These are phyloP conservation scores for Periplaneta americana DNA, from an alignment of 1,140 invertebrate species.

Conservation along the genomic window DNA sequence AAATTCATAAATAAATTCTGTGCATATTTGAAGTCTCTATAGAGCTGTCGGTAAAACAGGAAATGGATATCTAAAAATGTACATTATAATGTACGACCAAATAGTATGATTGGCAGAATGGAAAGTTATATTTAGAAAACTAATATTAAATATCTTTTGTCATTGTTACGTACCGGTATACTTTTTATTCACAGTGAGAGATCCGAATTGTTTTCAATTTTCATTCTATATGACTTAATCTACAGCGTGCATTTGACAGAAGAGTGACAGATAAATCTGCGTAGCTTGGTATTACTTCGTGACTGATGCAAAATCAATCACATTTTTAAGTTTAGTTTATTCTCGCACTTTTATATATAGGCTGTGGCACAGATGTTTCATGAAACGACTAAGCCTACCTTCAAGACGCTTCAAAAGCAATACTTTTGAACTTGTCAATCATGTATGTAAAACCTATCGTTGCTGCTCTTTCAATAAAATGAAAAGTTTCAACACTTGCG, in stretches of 20 bases:
- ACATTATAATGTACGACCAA: too few relatives aligned
- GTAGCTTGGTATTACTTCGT: background rate
- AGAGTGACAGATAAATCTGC: background rate
- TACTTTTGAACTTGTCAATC: background rate
- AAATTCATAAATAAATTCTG: background rate
- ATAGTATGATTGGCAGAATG: too few relatives aligned
- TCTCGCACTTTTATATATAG: background rate
- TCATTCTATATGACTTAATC: background rate
- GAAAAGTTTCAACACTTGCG: background rate
- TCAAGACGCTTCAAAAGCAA: background rate
- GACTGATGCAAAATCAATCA: background rate
- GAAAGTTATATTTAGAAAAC: too few relatives aligned
- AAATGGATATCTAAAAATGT: too few relatives aligned
- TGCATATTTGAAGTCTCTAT: too few relatives aligned
- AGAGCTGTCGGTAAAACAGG: too few relatives aligned
- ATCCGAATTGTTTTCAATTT: too few relatives aligned
- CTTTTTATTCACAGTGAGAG: too few relatives aligned
- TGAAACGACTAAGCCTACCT: background rate
- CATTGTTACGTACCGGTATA: too few relatives aligned
- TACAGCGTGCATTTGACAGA: background rate
- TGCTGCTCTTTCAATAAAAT: too few relatives aligned
- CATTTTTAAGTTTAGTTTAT: background rate
- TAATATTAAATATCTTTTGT: too few relatives aligned
- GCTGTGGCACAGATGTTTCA: background rate
- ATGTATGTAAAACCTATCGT: background rate